phyloP scores from a whole-genome alignment of 2,113 vertebrate genomes.

The Corythoichthys intestinalis region DNA sequence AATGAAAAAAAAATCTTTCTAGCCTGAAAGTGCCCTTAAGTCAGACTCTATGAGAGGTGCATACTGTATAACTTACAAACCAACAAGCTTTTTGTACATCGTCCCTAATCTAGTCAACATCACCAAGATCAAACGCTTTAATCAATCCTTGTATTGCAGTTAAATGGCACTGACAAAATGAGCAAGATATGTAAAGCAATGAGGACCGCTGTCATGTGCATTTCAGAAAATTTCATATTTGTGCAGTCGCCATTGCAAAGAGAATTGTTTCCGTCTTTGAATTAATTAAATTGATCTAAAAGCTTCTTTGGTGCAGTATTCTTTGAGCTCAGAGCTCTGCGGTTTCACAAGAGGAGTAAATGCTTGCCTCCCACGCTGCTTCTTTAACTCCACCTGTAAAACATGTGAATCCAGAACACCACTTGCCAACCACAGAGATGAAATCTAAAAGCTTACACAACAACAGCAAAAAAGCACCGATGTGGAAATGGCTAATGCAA shows the following conservation, averaged over 20 bases:
- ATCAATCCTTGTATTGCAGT: background rate
- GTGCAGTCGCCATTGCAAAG: background rate
- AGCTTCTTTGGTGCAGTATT: background rate
- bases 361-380: background rate
- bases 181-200: background rate
- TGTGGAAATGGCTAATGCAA: background rate
- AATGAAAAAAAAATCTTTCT: background rate
- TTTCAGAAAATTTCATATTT: background rate
- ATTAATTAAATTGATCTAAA: background rate
- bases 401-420: background rate
- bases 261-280: background rate
- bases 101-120: background rate
- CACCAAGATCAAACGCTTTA: background rate
- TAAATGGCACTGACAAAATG: background rate
- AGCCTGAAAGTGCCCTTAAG: background rate
- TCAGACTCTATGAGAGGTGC: background rate
- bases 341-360: background rate
- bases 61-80: background rate
- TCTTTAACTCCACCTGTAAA: background rate
- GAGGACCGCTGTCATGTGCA: background rate
- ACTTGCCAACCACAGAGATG: background rate
- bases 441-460: background rate
- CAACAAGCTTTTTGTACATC: background rate
- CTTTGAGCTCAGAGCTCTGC: background rate
- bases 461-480: background rate